A percentile compares a stretch with the other conserved stretches of the same genome.
phyloP scores from a whole-genome alignment of 2,888 invertebrate species.

The Lithosia quadra region DNA sequence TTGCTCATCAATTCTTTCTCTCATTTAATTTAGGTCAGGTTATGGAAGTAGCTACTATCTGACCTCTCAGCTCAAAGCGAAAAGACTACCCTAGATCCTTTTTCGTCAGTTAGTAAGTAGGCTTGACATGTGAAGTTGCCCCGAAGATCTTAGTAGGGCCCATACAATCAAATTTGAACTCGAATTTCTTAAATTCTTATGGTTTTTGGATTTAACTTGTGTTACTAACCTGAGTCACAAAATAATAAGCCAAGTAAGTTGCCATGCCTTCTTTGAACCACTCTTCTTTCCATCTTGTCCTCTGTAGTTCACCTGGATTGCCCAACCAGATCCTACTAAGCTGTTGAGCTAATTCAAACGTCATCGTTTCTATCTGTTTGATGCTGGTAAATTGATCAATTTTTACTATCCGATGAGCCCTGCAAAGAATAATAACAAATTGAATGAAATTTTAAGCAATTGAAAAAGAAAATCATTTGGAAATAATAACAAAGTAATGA shows the following conservation, averaged over 20 bases:
- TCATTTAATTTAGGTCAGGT: no score
- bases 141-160: no score
- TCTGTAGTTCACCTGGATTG: slow-evolving; percentile 73
- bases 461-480: no score
- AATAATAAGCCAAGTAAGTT: slow-evolving; percentile 77
- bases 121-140: no score
- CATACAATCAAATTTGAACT: no score
- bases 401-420: slow-evolving; percentile 65
- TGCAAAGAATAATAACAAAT: slow-evolving; percentile 44
- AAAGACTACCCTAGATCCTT: no score
- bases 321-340: slow-evolving; percentile 78
- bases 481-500: no score
- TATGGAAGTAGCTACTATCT: no score
- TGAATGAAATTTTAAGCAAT: no score
- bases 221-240: slow-evolving; percentile 68
- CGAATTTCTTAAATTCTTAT: not conserved
- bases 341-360: slow-evolving; percentile 76
- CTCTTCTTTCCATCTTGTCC: slow-evolving; percentile 78
- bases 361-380: slow-evolving; percentile 71
- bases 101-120: no score
- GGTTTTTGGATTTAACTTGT: not conserved
- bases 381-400: slow-evolving; percentile 70
- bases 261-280: slow-evolving; percentile 84
- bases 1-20: no score
- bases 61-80: no score